Evolutionary conservation across 1,140 invertebrate genomes (phyloP).

Genomic region (Brachionus asplanchnoidis): DNA sequence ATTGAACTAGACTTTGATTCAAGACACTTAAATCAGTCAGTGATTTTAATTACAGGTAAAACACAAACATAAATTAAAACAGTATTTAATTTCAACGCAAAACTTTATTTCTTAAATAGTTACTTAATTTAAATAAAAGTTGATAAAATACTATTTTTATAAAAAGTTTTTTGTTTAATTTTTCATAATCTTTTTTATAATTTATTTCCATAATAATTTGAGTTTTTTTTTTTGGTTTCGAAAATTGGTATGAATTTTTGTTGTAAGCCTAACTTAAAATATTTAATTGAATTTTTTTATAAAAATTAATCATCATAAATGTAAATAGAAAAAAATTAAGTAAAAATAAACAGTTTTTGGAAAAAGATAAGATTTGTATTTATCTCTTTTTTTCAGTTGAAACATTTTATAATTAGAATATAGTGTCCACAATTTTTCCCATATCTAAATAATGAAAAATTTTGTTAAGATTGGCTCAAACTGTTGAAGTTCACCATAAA

Average conservation of each 20-base stretch:
- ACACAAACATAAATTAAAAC: no score
- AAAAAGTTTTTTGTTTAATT: no score
- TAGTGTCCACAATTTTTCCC: not conserved
- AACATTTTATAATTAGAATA: not conserved
- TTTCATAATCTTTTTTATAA: no score
- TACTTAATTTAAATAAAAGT: no score
- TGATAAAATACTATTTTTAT: no score
- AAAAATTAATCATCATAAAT: not conserved
- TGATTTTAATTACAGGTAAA: not conserved
- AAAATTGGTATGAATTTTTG: not conserved
- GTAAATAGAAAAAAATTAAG: not conserved
- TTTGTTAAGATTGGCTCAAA: no score
- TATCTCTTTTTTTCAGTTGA: not conserved
- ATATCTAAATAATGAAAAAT: not conserved
- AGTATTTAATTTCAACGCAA: no score
- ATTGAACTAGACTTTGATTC: not conserved
- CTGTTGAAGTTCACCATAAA: no score
- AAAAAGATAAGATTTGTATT: not conserved
- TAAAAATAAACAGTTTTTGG: not conserved
- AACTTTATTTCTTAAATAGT: no score
- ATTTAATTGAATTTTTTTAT: not conserved
- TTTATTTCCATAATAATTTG: no score
- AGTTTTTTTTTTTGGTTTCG: not conserved
- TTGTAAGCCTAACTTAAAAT: not conserved
- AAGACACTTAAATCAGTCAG: not conserved